A percentile compares a stretch with the other conserved stretches of the same genome.
Evolutionary conservation across 2,797 vertebrate genomes (phyloP).

Genomic region (Xerus rutilus): DNA sequence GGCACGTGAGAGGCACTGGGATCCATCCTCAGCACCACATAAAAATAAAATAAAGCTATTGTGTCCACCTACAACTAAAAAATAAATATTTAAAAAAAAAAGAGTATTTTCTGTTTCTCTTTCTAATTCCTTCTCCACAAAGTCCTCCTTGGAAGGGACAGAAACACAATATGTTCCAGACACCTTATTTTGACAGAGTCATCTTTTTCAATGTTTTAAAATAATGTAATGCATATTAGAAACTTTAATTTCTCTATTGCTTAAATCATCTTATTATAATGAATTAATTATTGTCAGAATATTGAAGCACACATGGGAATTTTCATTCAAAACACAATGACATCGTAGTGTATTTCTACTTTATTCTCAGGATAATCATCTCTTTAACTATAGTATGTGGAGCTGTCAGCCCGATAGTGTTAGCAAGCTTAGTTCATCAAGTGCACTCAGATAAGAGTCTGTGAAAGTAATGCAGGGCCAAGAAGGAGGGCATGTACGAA

Average conservation of each 20-base stretch:
- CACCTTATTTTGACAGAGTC: background rate
- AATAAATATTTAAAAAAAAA: no score
- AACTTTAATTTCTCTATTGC: slow-evolving; percentile 19
- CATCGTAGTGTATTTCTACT: background rate
- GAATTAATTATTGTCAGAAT: background rate
- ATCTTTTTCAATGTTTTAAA: background rate
- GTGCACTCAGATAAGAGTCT: background rate
- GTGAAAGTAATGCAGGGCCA: background rate
- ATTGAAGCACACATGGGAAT: background rate
- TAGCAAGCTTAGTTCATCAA: background rate
- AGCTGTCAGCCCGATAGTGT: background rate
- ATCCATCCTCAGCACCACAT: no score
- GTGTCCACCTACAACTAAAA: no score
- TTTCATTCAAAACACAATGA: background rate
- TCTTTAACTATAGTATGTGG: background rate
- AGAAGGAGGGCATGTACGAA: background rate
- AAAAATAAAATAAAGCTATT: no score
- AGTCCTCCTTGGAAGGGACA: background rate
- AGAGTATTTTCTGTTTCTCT: background rate
- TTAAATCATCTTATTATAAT: background rate
- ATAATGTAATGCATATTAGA: background rate
- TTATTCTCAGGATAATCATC: background rate
- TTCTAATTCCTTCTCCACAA: background rate
- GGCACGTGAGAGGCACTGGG: no score
- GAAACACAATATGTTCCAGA: background rate